phyloP scores from a whole-genome alignment of 2,113 vertebrate species.

The Podiceps cristatus region DNA sequence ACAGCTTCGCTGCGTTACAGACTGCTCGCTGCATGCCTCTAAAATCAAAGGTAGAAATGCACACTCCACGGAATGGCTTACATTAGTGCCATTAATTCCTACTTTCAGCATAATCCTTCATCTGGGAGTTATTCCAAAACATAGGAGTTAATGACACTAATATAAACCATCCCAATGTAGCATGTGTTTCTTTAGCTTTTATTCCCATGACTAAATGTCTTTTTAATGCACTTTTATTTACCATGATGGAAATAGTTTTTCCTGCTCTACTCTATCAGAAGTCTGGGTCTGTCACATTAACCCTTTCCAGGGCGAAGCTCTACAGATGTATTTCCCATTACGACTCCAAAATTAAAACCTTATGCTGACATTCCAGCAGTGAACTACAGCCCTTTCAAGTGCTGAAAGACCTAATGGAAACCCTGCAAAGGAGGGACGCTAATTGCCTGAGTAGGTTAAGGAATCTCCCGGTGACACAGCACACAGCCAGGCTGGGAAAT shows the following conservation, averaged over 20 bases:
- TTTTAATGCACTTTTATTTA: conserved; percentile 76
- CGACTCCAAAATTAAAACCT: conserved; percentile 20
- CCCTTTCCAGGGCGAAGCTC: conserved; percentile 24
- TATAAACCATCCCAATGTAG: conserved; percentile 73
- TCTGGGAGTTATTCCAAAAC: conserved; percentile 80
- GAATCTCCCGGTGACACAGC: background rate
- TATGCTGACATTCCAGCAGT: conserved; percentile 37
- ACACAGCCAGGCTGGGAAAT: background rate
- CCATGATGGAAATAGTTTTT: conserved; percentile 62
- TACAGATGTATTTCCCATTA: background rate
- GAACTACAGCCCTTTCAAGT: background rate
- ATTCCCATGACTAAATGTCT: conserved; percentile 78
- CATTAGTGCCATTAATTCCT: conserved; percentile 79
- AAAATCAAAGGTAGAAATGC: conserved; percentile 47
- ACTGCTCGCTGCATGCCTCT: conserved; percentile 37
- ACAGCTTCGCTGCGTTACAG: background rate
- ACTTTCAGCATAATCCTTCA: conserved; percentile 78
- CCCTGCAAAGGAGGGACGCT: background rate
- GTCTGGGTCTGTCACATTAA: conserved; percentile 46
- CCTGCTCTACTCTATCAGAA: conserved; percentile 49
- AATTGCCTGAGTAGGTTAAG: background rate
- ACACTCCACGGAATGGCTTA: conserved; percentile 60
- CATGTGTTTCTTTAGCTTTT: conserved; percentile 75
- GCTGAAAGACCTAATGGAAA: background rate
- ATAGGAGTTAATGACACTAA: conserved; percentile 76